A percentile compares a stretch with the other conserved stretches of the same genome.
phyloP scores from a whole-genome alignment of 2,888 invertebrate genomes.

The Lithosia quadra region DNA sequence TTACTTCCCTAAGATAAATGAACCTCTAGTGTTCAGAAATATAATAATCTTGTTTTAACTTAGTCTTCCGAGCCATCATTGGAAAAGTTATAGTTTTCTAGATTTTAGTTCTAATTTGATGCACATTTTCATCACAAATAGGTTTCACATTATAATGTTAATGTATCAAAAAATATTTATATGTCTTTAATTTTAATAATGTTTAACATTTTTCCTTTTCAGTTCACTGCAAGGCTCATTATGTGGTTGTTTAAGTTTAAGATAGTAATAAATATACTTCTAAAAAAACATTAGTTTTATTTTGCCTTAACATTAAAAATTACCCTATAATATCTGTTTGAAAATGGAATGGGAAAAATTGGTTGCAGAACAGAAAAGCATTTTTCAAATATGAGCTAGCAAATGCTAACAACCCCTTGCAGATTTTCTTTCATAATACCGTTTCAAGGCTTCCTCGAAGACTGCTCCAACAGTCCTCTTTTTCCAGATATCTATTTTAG shows the following conservation, averaged over 20 bases:
- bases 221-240: conserved; percentile 88
- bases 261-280: conserved; percentile 26
- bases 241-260: conserved; percentile 67
- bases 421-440: conserved; percentile 92
- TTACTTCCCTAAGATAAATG: no score
- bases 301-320: not conserved
- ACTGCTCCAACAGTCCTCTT: conserved; percentile 93
- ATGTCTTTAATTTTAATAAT: not conserved
- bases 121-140: no score
- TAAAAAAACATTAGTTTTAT: conserved; percentile 3
- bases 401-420: conserved; percentile 68
- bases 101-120: no score
- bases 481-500: conserved; percentile 92
- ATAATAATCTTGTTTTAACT: no score
- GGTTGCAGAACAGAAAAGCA: not conserved
- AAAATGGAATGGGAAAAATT: not conserved
- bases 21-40: no score
- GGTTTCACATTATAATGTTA: not conserved
- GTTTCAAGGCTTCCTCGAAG: conserved; percentile 91
- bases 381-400: not conserved
- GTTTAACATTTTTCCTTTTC: conserved; percentile 61
- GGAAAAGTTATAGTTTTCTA: no score
- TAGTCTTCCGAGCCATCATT: no score
- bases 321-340: not conserved
- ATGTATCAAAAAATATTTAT: not conserved